Conservation (phyloP, 1,140 invertebrate species). For the Laupala kohalensis region DNA sequence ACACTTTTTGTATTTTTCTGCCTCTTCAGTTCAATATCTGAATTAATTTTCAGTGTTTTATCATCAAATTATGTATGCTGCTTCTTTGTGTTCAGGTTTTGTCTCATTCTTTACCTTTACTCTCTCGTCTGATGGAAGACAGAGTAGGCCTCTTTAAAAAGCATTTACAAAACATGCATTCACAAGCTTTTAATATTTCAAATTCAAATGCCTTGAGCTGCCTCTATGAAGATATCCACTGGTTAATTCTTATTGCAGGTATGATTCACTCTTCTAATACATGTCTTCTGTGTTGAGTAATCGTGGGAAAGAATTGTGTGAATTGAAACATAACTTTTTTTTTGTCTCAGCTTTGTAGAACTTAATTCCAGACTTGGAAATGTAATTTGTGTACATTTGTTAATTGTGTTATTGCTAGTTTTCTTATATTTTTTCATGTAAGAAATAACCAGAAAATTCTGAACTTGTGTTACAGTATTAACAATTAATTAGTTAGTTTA, state of each 20-base stretch:
- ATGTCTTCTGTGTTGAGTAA: no score
- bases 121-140: slow-evolving; percentile 47
- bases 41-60: not conserved
- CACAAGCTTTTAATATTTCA: slow-evolving; percentile 37
- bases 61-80: not conserved
- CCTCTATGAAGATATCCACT: slow-evolving; percentile 78
- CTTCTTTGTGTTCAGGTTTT: slow-evolving; percentile 28
- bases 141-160: slow-evolving; percentile 44
- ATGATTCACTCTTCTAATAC: slow-evolving; percentile 8
- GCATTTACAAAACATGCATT: slow-evolving; percentile 48
- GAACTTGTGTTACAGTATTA: no score
- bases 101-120: slow-evolving; percentile 38
- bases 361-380: no score
- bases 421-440: no score
- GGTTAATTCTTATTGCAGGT: slow-evolving; percentile 70
- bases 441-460: no score
- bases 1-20: not conserved
- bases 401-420: no score
- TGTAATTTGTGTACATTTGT: no score
- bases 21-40: not conserved
- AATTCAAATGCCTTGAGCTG: slow-evolving; percentile 39
- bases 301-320: no score
- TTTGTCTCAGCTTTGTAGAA: no score
- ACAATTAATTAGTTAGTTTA: no score
- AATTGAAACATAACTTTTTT: no score